A percentile compares a stretch with the other conserved stretches of the same genome.
phyloP scores from a whole-genome alignment of 2,113 vertebrate species.

The Callipepla californica region DNA sequence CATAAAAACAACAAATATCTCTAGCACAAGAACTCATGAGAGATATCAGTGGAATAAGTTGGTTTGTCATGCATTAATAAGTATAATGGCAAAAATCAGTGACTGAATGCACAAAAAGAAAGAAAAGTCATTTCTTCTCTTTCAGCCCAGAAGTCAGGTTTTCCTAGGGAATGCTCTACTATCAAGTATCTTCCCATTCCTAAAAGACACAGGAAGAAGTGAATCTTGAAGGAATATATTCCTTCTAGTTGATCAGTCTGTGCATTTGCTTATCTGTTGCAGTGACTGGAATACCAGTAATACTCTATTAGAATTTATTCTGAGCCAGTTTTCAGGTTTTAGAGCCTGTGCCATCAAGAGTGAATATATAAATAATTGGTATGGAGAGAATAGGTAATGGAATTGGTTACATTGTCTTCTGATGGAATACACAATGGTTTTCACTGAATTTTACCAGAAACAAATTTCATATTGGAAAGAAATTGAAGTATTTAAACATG shows the following conservation, averaged over 20 bases:
- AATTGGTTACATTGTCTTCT: neutral
- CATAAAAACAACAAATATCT: neutral
- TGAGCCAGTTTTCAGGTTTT: neutral
- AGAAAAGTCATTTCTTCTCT: neutral
- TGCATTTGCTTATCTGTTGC: neutral
- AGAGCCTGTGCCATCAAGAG: neutral
- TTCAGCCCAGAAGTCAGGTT: fast-evolving
- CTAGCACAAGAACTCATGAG: neutral
- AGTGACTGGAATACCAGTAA: neutral
- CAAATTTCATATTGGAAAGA: neutral
- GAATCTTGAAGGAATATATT: neutral
- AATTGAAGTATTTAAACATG: neutral
- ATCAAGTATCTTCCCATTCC: neutral
- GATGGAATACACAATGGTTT: neutral
- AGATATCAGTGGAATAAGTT: neutral
- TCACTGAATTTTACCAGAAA: neutral
- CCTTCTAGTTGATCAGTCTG: neutral
- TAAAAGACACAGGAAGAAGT: neutral
- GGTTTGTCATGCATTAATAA: neutral
- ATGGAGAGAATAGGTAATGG: fast-evolving
- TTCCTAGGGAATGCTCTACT: neutral
- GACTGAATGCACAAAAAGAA: neutral
- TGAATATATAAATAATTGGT: neutral
- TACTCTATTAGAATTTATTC: neutral
- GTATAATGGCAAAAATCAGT: neutral